phyloP scores from a whole-genome alignment of 1,140 invertebrate genomes.

The Drosophila pectinifera region DNA sequence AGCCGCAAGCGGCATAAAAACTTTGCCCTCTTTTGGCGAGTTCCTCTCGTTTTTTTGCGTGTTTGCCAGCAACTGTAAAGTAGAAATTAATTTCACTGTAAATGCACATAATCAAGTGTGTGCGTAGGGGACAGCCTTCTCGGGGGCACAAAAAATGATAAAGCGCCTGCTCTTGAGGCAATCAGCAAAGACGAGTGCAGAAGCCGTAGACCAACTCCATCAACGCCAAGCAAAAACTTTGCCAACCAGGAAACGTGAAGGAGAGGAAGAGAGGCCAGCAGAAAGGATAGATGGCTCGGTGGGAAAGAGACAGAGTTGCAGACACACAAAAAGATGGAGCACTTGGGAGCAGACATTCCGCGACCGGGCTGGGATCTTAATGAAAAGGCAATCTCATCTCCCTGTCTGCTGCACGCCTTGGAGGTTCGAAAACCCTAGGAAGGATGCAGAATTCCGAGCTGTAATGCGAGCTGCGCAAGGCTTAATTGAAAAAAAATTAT shows the following conservation, averaged over 20 bases:
- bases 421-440: slow-evolving; percentile 32
- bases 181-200: slow-evolving; percentile 46
- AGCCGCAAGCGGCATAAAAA: slow-evolving; percentile 68
- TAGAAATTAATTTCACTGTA: slow-evolving; percentile 81
- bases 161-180: slow-evolving; percentile 56
- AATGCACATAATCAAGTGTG: slow-evolving; percentile 80
- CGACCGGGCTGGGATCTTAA: slow-evolving; percentile 39
- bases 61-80: slow-evolving; percentile 58
- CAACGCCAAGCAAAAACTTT: slow-evolving; percentile 56
- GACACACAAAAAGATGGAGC: slow-evolving; percentile 60
- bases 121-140: slow-evolving; percentile 29
- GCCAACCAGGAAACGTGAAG: slow-evolving; percentile 22
- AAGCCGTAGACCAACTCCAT: slow-evolving; percentile 55
- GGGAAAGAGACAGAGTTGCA: slow-evolving; percentile 21
- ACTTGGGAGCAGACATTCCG: slow-evolving; percentile 60
- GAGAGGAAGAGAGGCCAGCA: not conserved
- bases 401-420: slow-evolving; percentile 42
- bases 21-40: slow-evolving; percentile 48
- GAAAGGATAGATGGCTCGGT: not conserved
- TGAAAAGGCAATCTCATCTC: slow-evolving; percentile 70
- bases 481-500: slow-evolving; percentile 75
- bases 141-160: slow-evolving; percentile 42
- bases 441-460: slow-evolving; percentile 18
- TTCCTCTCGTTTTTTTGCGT: slow-evolving; percentile 18
- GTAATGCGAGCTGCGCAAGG: slow-evolving; percentile 35